phyloP scores from a whole-genome alignment of 2,113 vertebrate species.

The Saccopteryx bilineata region DNA sequence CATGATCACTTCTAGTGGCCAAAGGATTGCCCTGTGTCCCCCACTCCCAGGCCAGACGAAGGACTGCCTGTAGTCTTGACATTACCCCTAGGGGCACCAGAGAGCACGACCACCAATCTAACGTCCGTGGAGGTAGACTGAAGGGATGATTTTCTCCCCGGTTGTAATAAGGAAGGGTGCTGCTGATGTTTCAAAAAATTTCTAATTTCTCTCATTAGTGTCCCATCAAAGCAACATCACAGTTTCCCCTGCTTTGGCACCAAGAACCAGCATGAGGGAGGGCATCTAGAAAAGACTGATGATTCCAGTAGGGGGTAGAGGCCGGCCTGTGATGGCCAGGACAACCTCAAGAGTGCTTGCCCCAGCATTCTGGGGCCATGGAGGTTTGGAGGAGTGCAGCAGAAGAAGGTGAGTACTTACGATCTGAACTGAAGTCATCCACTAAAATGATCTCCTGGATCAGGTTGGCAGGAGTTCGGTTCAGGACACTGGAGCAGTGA shows the following conservation, averaged over 20 bases:
- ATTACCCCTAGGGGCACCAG: background rate
- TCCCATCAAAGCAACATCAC: background rate
- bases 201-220: background rate
- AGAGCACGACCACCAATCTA: background rate
- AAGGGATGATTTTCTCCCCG: background rate
- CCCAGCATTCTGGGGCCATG: background rate
- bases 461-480: slow-evolving; percentile 93
- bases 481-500: slow-evolving; percentile 91
- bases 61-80: background rate
- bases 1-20: background rate
- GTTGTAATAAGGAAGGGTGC: background rate
- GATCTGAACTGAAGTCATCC: slow-evolving; percentile 97
- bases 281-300: background rate
- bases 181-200: background rate
- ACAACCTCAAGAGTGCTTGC: background rate
- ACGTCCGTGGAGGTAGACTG: accelerated
- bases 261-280: background rate
- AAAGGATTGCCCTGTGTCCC: background rate
- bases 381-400: background rate
- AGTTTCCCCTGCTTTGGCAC: slow-evolving; percentile 23
- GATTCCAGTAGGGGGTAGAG: background rate
- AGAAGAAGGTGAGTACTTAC: slow-evolving; percentile 90
- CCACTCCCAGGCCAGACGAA: background rate
- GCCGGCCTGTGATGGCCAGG: background rate
- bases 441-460: slow-evolving; percentile 98